A percentile compares a stretch with the other conserved stretches of the same genome.
phyloP scores from a whole-genome alignment of 2,797 vertebrate genomes.

The Luscinia luscinia region DNA sequence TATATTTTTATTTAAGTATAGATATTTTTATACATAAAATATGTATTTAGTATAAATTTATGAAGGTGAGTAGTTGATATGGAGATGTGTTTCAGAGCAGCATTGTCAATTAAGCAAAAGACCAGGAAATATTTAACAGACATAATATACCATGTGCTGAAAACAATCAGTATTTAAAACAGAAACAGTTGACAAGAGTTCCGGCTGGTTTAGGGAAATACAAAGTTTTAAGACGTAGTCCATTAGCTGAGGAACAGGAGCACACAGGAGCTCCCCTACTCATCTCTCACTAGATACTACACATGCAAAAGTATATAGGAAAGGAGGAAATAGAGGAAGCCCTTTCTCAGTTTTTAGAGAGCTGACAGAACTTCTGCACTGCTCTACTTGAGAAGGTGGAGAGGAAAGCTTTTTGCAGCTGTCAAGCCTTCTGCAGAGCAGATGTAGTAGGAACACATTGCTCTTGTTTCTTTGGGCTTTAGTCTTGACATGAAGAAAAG shows the following conservation, averaged over 20 bases:
- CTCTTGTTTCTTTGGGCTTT: neutral
- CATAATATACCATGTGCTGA: neutral
- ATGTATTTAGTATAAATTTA: neutral
- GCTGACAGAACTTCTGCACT: neutral
- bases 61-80: slow-evolving; percentile 20
- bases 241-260: neutral
- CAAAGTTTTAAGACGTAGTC: neutral
- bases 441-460: neutral
- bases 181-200: neutral
- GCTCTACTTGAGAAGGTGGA: neutral
- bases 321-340: neutral
- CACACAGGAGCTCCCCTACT: neutral
- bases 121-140: slow-evolving; percentile 3
- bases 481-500: neutral
- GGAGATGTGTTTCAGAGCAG: slow-evolving; percentile 54
- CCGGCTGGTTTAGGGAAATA: neutral
- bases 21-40: neutral
- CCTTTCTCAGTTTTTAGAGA: neutral
- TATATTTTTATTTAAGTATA: neutral
- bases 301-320: neutral
- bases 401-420: neutral
- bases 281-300: neutral
- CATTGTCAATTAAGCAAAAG: slow-evolving; percentile 61
- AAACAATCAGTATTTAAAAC: slow-evolving; percentile 17
- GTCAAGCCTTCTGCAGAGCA: neutral